Evolutionary conservation across 1,140 invertebrate genomes (phyloP).

Genomic region (Wiebesia pumilae): DNA sequence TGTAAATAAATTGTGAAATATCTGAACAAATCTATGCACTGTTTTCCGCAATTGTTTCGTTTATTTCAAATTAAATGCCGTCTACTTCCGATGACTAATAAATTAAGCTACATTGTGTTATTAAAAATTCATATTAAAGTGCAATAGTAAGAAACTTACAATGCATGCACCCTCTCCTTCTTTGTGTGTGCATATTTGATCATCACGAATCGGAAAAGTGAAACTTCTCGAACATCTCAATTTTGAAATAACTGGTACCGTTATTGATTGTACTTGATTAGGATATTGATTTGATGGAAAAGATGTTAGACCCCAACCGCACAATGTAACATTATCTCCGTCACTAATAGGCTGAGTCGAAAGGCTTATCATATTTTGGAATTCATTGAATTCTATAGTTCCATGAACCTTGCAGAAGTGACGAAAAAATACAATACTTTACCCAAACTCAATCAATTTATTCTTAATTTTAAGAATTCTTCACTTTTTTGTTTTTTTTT

Average conservation of each 20-base stretch:
- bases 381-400: not conserved
- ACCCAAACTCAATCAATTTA: too few relatives aligned
- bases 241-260: not conserved
- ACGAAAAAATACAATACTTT: too few relatives aligned
- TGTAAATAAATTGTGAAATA: too few relatives aligned
- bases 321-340: not conserved
- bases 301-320: slow-evolving; percentile 1
- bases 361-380: not conserved
- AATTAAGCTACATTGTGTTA: not conserved
- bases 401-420: not conserved
- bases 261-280: not conserved
- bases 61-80: too few relatives aligned
- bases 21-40: too few relatives aligned
- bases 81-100: too few relatives aligned
- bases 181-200: not conserved
- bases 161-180: not conserved
- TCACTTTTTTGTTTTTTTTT: too few relatives aligned
- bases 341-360: not conserved
- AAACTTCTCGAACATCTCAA: not conserved
- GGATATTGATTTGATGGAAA: not conserved
- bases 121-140: too few relatives aligned
- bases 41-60: too few relatives aligned
- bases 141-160: not conserved
- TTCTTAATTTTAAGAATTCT: too few relatives aligned
- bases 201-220: not conserved